These are phyloP conservation scores for Tipula vernalis DNA, from an alignment of 2,888 invertebrate species.

Conservation along the genomic window DNA sequence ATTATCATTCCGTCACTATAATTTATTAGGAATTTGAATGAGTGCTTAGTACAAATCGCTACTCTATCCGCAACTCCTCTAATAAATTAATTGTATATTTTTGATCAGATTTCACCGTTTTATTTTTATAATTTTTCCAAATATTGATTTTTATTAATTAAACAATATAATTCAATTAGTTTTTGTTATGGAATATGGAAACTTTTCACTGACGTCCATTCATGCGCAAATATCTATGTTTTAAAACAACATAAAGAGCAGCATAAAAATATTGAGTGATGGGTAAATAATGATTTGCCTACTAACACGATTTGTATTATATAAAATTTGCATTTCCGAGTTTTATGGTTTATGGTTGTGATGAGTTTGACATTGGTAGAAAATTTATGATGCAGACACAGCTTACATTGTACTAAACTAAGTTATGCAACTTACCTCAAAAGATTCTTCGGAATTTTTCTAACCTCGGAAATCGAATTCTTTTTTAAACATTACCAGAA, in stretches of 20 bases:
- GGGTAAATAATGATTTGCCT: not conserved
- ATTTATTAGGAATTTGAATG: not conserved
- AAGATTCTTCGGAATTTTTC: too few relatives aligned
- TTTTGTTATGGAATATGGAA: not conserved
- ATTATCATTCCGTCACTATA: not conserved
- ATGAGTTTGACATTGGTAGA: not conserved
- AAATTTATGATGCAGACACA: too few relatives aligned
- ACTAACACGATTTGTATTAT: not conserved
- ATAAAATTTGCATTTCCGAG: not conserved
- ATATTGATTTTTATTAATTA: not conserved
- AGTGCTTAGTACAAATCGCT: not conserved
- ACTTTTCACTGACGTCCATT: not conserved
- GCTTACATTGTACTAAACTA: too few relatives aligned
- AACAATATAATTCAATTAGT: not conserved
- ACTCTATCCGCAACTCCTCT: not conserved
- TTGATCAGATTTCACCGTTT: not conserved
- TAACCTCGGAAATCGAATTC: not conserved
- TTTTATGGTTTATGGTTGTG: not conserved
- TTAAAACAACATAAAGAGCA: not conserved
- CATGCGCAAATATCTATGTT: not conserved
- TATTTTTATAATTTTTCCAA: not conserved
- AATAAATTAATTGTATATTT: not conserved
- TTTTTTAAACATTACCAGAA: not conserved
- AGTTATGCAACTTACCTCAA: too few relatives aligned
- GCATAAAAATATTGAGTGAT: not conserved